phyloP scores from a whole-genome alignment of 2,888 invertebrate species.

The Coremacera marginata region DNA sequence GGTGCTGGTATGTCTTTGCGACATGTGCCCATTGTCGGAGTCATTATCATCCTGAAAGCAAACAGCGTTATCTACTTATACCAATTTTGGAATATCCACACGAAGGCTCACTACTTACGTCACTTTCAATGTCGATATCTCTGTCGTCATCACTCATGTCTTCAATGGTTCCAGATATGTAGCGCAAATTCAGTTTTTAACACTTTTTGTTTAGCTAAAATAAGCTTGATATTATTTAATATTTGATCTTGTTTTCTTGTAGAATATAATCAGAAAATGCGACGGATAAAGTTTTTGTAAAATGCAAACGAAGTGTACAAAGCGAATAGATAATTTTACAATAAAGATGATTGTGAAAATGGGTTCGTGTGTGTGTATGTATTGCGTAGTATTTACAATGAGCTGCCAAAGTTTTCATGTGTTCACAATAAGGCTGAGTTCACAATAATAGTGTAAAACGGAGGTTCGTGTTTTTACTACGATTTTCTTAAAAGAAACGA shows the following conservation, averaged over 20 bases:
- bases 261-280: not conserved
- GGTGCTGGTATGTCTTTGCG: constrained; percentile 74
- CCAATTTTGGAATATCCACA: not conserved
- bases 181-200: no score
- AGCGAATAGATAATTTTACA: not conserved
- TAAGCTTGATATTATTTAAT: no score
- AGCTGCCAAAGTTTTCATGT: no score
- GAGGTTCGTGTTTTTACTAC: no score
- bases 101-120: constrained; percentile 77
- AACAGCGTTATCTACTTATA: constrained; percentile 5
- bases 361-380: not conserved
- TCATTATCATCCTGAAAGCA: constrained; percentile 80
- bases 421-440: no score
- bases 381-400: no score
- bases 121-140: constrained; percentile 95
- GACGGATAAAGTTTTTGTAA: not conserved
- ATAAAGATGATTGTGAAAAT: not conserved
- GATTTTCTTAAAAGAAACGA: no score
- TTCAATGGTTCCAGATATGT: not conserved
- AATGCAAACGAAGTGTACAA: not conserved
- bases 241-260: not conserved
- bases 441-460: no score
- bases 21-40: constrained; percentile 77
- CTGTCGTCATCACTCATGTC: constrained; percentile 94
- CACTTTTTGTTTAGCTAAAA: no score